phyloP scores from a whole-genome alignment of 2,888 invertebrate species.

The Diachrysia chrysitis region DNA sequence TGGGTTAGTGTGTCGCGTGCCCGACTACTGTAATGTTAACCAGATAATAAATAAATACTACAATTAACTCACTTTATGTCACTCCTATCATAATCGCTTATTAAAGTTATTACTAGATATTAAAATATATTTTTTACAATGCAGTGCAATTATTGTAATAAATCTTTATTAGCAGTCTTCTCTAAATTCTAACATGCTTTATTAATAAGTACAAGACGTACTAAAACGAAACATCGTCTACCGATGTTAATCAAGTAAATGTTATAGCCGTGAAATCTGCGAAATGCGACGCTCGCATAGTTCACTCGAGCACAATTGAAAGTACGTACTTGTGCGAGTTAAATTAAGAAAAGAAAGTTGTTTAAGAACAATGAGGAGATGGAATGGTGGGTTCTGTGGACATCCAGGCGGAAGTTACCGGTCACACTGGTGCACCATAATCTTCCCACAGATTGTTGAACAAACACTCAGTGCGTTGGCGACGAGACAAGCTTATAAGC shows the following conservation, averaged over 20 bases:
- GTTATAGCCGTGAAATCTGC: slow-evolving; percentile 45
- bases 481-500: slow-evolving; percentile 27
- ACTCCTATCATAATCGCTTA: slow-evolving; percentile 9
- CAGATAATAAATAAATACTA: slow-evolving; percentile 39
- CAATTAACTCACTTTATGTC: slow-evolving; percentile 31
- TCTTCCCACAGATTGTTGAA: slow-evolving; percentile 24
- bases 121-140: slow-evolving; percentile 20
- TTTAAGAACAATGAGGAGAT: slow-evolving; percentile 68
- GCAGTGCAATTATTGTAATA: slow-evolving; percentile 3
- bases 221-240: slow-evolving; percentile 11
- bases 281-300: slow-evolving; percentile 58
- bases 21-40: slow-evolving; percentile 40
- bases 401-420: slow-evolving; percentile 59
- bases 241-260: slow-evolving; percentile 23
- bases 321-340: slow-evolving; percentile 56
- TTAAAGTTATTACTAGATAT: slow-evolving; percentile 1
- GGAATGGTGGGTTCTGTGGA: slow-evolving; percentile 43
- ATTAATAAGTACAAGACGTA: slow-evolving; percentile 3
- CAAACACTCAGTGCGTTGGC: slow-evolving; percentile 9
- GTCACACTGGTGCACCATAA: slow-evolving; percentile 46
- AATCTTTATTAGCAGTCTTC: neutral
- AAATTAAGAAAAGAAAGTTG: slow-evolving; percentile 79
- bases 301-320: slow-evolving; percentile 59
- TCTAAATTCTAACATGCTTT: slow-evolving; percentile 7
- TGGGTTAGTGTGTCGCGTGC: slow-evolving; percentile 77